Evolutionary conservation across 2,797 vertebrate species (phyloP).

Genomic region (Anisognathus igniventris): DNA sequence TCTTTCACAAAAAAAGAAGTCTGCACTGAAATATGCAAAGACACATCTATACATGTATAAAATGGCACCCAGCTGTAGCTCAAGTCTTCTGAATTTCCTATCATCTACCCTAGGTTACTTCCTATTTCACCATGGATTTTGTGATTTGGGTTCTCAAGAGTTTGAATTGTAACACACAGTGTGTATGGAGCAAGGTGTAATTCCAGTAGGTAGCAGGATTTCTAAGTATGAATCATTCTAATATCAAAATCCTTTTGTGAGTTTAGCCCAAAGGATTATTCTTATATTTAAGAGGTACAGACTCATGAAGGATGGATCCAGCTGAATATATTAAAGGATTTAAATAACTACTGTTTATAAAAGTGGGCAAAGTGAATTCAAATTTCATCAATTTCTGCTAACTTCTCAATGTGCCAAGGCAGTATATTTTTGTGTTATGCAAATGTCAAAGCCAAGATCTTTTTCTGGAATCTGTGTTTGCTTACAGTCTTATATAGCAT

Average conservation of each 20-base stretch:
- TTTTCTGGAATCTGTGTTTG: constrained; percentile 28
- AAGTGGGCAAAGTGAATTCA: constrained; percentile 1
- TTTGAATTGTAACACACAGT: neutral
- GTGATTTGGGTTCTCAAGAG: neutral
- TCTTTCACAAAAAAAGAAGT: neutral
- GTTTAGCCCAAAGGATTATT: neutral
- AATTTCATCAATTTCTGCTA: neutral
- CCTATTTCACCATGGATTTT: neutral
- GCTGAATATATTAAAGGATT: constrained; percentile 12
- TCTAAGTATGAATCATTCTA: neutral
- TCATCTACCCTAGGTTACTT: neutral
- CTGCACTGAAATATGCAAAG: neutral
- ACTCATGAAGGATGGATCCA: neutral
- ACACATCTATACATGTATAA: neutral
- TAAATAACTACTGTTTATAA: constrained; percentile 25
- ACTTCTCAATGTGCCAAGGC: neutral
- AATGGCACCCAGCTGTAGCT: neutral
- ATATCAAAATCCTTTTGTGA: constrained; percentile 24
- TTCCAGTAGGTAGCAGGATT: neutral
- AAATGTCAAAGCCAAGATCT: constrained; percentile 22
- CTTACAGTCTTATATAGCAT: neutral
- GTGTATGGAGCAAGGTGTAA: neutral
- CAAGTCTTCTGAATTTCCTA: neutral
- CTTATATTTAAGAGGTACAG: neutral
- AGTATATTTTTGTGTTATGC: constrained; percentile 27